Conservation (phyloP, 2,888 invertebrate species). For the Himalopsyche kuldschensis region DNA sequence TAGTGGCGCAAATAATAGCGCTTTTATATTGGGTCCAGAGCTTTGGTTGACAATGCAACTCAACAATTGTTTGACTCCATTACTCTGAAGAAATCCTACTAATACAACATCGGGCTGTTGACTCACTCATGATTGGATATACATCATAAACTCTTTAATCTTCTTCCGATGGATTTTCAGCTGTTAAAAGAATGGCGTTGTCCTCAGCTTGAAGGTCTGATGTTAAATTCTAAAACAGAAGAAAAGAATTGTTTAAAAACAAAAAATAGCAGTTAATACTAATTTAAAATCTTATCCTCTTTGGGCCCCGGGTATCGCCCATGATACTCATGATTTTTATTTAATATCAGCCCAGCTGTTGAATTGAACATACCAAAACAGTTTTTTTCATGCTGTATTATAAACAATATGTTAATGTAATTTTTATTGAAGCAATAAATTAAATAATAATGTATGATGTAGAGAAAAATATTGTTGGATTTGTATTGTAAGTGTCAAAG, state of each 20-base stretch:
- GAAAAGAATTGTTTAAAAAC: neutral
- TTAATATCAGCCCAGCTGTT: too few relatives aligned
- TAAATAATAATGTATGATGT: too few relatives aligned
- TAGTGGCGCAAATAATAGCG: neutral
- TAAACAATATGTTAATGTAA: too few relatives aligned
- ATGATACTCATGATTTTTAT: too few relatives aligned
- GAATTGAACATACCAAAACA: too few relatives aligned
- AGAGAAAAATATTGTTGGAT: too few relatives aligned
- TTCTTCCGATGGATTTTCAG: constrained; percentile 54
- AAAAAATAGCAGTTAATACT: too few relatives aligned
- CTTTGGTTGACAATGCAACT: neutral
- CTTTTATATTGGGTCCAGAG: neutral
- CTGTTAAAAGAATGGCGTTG: constrained; percentile 56
- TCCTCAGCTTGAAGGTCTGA: constrained; percentile 55
- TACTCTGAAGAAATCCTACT: neutral
- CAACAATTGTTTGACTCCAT: neutral
- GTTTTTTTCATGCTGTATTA: too few relatives aligned
- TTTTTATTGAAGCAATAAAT: too few relatives aligned
- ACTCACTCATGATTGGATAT: neutral
- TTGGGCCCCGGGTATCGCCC: too few relatives aligned
- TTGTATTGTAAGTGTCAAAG: too few relatives aligned
- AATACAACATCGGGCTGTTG: neutral
- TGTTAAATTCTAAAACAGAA: constrained; percentile 51
- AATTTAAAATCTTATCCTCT: too few relatives aligned
- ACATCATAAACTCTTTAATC: constrained; percentile 39